Base-by-base conservation (phyloP, 2,113 vertebrate genomes). In the Periophthalmodon schlosseri region DNA sequence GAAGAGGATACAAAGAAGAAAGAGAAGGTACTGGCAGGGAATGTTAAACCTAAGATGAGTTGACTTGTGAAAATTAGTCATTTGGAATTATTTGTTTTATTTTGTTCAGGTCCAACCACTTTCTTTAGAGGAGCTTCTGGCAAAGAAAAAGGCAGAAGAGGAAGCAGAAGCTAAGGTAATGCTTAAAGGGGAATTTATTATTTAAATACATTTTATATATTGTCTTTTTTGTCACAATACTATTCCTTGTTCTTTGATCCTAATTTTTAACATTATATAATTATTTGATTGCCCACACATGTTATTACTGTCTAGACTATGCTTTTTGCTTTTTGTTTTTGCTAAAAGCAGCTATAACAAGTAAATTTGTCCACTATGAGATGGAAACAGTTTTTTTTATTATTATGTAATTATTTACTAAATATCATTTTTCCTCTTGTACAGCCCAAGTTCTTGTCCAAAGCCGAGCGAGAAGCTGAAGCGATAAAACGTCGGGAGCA, bases 111-210 rank as follows among this genome's bases (percentile, higher is more conserved):
- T 92, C 3, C 96, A 99, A 78, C 97, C 97, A 0, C 91, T 99
- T 57, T 99, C 98, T 69, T 81, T 99, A 87, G 98, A 99, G 86
- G 98, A 99, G 88, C 94, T 99, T 83, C 91, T 99, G 60, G 96
- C 97, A 0, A 99, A 98, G 89, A 99, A 99, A 79, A 99, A 99
- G 76, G 96, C 96, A 28, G 98, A 97, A 47, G 97, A 99, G 70
- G 97, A 99, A 85, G 97, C 97, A 0, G 97, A 99, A 78, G 94
- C 97, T 20, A 99, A 99, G 95, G 98, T 28, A 28, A 28, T 28
- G 28, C 28, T 28, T 28, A 28, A 44, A 9, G 2, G 39, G 39
- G 39, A 44, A 9, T 44, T 44, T 44, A 44, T 44, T 8, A 44
- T 44, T 44, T 44, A 44, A 4, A 10, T 7, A 4, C 6, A 10